Conservation (phyloP, 2,113 vertebrate genomes). For the Podarcis muralis region DNA sequence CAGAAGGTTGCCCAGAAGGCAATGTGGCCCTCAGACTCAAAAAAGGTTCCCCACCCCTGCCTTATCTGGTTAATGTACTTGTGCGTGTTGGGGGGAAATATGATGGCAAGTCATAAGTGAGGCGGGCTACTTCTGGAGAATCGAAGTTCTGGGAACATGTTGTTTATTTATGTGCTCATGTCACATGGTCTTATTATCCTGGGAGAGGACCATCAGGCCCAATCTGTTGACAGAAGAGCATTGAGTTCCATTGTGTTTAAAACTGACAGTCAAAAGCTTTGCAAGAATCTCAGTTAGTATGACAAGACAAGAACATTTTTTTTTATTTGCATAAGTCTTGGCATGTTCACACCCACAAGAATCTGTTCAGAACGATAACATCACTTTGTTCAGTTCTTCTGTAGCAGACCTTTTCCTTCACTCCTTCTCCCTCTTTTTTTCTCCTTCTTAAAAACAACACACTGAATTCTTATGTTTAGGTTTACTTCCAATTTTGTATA, state of each 20-base stretch:
- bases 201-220: slow-evolving; percentile 7
- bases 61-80: not conserved
- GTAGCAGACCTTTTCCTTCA: slow-evolving; percentile 47
- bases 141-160: not conserved
- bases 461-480: slow-evolving; percentile 49
- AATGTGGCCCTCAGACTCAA: no score
- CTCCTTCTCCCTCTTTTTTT: not conserved
- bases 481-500: slow-evolving; percentile 54
- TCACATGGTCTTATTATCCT: not conserved
- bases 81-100: not conserved
- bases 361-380: slow-evolving; percentile 58
- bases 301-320: slow-evolving; percentile 42
- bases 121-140: not conserved
- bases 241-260: slow-evolving; percentile 47
- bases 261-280: slow-evolving; percentile 48
- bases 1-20: no score
- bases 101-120: not conserved
- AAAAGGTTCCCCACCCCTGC: no score
- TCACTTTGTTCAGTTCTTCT: slow-evolving; percentile 54
- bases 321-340: slow-evolving; percentile 24
- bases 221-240: slow-evolving; percentile 52
- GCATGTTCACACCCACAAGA: slow-evolving; percentile 55
- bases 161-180: not conserved
- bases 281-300: slow-evolving; percentile 36
- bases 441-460: not conserved